These are phyloP conservation scores for Cosmia trapezina DNA, from an alignment of 2,888 invertebrate species.

Conservation along the genomic window DNA sequence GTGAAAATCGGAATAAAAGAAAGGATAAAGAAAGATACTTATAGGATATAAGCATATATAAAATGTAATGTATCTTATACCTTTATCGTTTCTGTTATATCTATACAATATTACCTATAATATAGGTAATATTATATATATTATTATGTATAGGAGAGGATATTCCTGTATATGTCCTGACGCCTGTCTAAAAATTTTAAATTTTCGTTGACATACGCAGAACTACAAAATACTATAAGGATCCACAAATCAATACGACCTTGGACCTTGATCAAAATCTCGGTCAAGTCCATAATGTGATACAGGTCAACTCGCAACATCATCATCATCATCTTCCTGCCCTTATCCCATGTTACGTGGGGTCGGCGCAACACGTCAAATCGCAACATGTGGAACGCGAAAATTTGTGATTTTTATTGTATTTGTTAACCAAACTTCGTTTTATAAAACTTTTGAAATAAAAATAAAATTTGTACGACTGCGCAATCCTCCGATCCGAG, in stretches of 20 bases:
- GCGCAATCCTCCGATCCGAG: slow-evolving; percentile 11
- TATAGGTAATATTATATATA: too few relatives aligned
- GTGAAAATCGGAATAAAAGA: not conserved
- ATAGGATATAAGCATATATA: too few relatives aligned
- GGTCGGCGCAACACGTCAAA: not conserved
- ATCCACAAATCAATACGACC: slow-evolving; percentile 2
- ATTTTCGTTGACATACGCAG: slow-evolving; percentile 1
- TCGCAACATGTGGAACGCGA: slow-evolving; percentile 2
- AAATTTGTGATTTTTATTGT: not conserved
- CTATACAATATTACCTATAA: not conserved
- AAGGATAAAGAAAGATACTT: not conserved
- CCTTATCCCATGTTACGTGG: too few relatives aligned
- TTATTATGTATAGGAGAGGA: not conserved
- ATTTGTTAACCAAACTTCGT: not conserved
- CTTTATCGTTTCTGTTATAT: too few relatives aligned
- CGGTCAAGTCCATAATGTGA: slow-evolving; percentile 16
- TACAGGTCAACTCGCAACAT: slow-evolving; percentile 10
- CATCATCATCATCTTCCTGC: too few relatives aligned
- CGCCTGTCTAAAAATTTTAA: not conserved
- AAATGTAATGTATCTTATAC: too few relatives aligned
- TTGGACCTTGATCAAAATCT: slow-evolving; percentile 2
- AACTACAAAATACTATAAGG: slow-evolving; percentile 6
- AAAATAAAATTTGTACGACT: slow-evolving; percentile 19
- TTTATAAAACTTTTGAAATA: slow-evolving; percentile 23
- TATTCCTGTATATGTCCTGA: too few relatives aligned